Evolutionary conservation across 2,888 invertebrate species (phyloP), one percentile per base, ranked within the genome.

Genomic region (Perizoma affinitatum): DNA sequence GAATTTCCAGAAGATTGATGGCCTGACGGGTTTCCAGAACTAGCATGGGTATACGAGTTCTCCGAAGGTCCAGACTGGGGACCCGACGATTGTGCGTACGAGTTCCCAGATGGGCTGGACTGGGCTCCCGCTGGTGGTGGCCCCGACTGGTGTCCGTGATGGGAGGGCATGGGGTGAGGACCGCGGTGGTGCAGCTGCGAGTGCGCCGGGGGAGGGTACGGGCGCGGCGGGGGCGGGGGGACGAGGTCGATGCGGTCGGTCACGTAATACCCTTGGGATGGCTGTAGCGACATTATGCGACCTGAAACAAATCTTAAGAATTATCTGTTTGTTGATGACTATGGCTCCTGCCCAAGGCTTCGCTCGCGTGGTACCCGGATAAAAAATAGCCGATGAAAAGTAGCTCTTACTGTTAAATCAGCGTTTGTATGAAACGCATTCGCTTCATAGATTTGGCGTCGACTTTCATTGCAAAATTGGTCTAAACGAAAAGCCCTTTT

Each of bases 201-300:
- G 35, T 49, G 57, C 6, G 50, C 63, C 36, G 58, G 61, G 41
- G 47, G 59, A 35, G 50, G 65, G 71, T 58, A 60, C 11, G 62
- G 69, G 0, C 63, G 72, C 3, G 78, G 80, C 0, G 79, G 76
- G 0, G 80, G 81, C 0, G 76, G 76, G 4, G 80, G 78, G 3
- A 80, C 69, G 11, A 76, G 70, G 71, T 90, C 92, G 35, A 86
- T 82, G 43, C 92, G 86, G 58, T 92, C 90, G 0, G 90, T 77
- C 47, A 92, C 87, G 79, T 92, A 92, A 77, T 90, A 91, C 4
- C 90, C 91, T 52, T 85, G 85, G 0, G 88, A 77, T 0, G 87
- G 82, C 0, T 90, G 87, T 0, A 91, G 72, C 0, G 82, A 83
- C 87, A 93, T 85, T 58, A 93, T 88, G 11, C 92, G 84, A 61